A percentile compares a stretch with the other conserved stretches of the same genome.
These are phyloP conservation scores for Choristoneura rosaceana DNA, from an alignment of 2,888 invertebrate genomes.

Conservation along the genomic window DNA sequence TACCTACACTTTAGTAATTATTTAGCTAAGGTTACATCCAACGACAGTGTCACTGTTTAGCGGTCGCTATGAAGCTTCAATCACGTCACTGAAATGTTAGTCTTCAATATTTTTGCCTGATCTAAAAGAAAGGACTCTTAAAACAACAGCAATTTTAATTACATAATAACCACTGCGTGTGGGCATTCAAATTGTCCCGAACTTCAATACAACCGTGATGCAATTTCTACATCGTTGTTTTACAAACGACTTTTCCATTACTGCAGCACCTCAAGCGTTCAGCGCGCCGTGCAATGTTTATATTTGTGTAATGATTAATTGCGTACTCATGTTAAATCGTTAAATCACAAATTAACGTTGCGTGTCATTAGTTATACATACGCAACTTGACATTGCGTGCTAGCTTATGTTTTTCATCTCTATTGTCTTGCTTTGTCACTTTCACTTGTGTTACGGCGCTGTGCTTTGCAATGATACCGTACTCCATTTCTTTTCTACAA, in stretches of 20 bases:
- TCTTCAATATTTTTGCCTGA: no score
- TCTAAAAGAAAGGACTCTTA: no score
- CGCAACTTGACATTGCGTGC: slow-evolving; percentile 39
- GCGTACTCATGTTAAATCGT: slow-evolving; percentile 37
- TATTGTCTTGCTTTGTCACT: slow-evolving; percentile 43
- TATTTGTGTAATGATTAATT: slow-evolving; percentile 35
- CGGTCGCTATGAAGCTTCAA: no score
- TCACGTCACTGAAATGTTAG: no score
- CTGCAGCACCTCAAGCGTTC: slow-evolving; percentile 36
- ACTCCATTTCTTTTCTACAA: slow-evolving; percentile 38
- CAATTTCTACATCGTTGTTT: slow-evolving; percentile 24
- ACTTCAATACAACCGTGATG: slow-evolving; percentile 25
- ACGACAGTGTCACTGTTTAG: no score
- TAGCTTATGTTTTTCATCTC: slow-evolving; percentile 40
- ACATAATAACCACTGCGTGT: background rate
- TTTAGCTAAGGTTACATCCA: no score
- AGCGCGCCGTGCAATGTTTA: slow-evolving; percentile 29
- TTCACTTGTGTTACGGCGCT: slow-evolving; percentile 44
- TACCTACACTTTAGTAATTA: no score
- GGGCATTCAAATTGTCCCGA: slow-evolving; percentile 27
- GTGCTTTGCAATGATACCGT: slow-evolving; percentile 25
- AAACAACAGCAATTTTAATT: background rate
- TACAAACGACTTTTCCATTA: slow-evolving; percentile 34
- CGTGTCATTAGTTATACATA: slow-evolving; percentile 40
- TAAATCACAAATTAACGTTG: slow-evolving; percentile 35